Percentiles rank a stretch among this genome's conserved stretches.
Evolutionary conservation across 2,888 invertebrate genomes (phyloP).

Genomic region (Orgyia antiqua): DNA sequence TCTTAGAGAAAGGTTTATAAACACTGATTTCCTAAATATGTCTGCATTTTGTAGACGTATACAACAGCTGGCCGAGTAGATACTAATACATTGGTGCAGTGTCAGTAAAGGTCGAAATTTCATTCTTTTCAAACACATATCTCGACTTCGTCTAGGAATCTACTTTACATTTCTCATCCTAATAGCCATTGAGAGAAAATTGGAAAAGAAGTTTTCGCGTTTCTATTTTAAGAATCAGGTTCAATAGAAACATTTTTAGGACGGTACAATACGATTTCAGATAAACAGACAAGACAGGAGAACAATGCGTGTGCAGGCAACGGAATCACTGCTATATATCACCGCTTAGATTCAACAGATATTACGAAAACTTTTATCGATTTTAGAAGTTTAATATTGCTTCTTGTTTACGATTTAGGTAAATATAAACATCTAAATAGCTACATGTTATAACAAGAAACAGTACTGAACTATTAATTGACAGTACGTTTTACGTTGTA

Average conservation of each 20-base stretch:
- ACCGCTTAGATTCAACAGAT: conserved; percentile 17
- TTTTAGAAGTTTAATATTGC: too few relatives aligned
- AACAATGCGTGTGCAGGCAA: conserved; percentile 21
- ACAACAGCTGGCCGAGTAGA: conserved; percentile 25
- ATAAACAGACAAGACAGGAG: conserved; percentile 32
- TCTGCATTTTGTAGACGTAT: too few relatives aligned
- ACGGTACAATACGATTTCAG: conserved; percentile 41
- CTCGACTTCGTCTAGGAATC: conserved; percentile 70
- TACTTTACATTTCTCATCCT: conserved; percentile 77
- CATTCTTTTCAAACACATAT: conserved; percentile 73
- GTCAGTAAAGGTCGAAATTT: conserved; percentile 68
- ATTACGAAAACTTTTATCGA: too few relatives aligned
- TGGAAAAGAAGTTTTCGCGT: conserved; percentile 72
- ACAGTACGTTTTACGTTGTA: too few relatives aligned
- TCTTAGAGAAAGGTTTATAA: too few relatives aligned
- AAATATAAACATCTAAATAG: too few relatives aligned
- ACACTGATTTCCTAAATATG: too few relatives aligned
- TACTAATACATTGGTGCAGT: conserved; percentile 36
- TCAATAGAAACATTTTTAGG: conserved; percentile 42
- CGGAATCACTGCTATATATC: conserved; percentile 17
- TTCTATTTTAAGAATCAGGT: conserved; percentile 48
- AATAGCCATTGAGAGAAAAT: conserved; percentile 77
- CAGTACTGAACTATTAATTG: too few relatives aligned
- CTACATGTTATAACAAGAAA: too few relatives aligned
- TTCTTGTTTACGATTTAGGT: too few relatives aligned